phyloP scores from a whole-genome alignment of 53 echinoderm and acorn worm genomes.

The Astropecten irregularis region DNA sequence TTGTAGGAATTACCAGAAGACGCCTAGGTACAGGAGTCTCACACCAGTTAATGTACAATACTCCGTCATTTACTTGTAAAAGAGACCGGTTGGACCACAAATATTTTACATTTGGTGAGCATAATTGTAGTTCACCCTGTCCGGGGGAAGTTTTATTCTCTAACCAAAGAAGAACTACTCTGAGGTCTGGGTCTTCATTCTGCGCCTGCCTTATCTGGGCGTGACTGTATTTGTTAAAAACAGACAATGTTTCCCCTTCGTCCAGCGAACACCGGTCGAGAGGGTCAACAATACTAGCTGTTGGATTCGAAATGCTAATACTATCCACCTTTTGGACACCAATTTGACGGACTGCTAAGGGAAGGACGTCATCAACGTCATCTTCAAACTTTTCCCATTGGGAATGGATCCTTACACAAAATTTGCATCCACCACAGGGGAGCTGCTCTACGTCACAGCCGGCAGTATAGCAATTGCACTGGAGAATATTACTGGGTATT shows the following conservation, averaged over 20 bases:
- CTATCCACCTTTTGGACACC: neutral
- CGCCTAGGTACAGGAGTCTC: neutral
- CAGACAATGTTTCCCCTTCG: neutral
- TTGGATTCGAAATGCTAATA: neutral
- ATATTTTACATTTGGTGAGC: constrained; percentile 6
- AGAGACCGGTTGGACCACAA: neutral
- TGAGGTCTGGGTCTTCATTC: neutral
- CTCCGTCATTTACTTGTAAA: neutral
- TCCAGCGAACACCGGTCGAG: constrained; percentile 12
- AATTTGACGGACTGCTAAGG: neutral
- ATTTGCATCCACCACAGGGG: neutral
- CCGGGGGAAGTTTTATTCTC: neutral
- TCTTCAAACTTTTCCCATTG: neutral
- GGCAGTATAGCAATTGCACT: neutral
- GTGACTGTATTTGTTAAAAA: neutral
- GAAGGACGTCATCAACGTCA: neutral
- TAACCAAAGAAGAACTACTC: neutral
- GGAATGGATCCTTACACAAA: neutral
- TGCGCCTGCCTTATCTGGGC: neutral
- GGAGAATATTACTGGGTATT: no score
- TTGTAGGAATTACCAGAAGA: neutral
- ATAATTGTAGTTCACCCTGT: neutral
- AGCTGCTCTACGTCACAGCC: neutral
- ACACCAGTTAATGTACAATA: neutral
- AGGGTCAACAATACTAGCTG: neutral